Evolutionary conservation across 1,140 invertebrate genomes (phyloP), one percentile per base, ranked within the genome.

Genomic region (Potamilus streckersoni): DNA sequence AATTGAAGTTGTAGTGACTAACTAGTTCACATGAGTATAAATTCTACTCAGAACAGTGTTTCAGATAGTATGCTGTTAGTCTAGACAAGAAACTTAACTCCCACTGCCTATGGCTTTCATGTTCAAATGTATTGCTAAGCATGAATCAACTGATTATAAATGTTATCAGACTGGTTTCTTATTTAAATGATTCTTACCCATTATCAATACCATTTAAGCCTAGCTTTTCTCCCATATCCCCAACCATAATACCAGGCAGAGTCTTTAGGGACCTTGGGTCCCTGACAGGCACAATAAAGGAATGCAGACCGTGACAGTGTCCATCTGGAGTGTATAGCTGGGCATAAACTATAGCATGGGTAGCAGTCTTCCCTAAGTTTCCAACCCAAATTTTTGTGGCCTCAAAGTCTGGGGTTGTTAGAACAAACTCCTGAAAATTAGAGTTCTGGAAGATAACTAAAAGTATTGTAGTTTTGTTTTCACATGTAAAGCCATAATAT

Each of bases 331-430:
- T 95, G 83, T 94, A 93, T 57, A 98, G 91, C 89, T 98, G 95
- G 5, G 97, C 97, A 91, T 96, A 98, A 11, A 97, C 92, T 68
- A 97, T 87, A 2, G 94, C 95, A 85, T 97, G 94, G 0, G 96
- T 97, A 71, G 95, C 94, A 49, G 93, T 94, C 66, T 92, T 97
- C 94, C 74, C 95, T 94, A 88, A 81, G 79, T 89, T 87, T 13
- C 87, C 88, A 13, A 93, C 96, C 97, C 97, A 99, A 90, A 96
- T 97, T 92, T 99, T 99, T 63, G 96, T 95, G 38, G 96, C 95
- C 90, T 97, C 94, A 91, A 98, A 95, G 89, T 97, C 95, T 0
- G 97, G 96, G 1, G 97, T 96, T 86, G 98, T 93, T 15, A 99
- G 91, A 38, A 98, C 92, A 91, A 98, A 98, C 88, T 94, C 93